phyloP scores from a whole-genome alignment of 2,797 vertebrate genomes.

The Babyrousa celebensis region DNA sequence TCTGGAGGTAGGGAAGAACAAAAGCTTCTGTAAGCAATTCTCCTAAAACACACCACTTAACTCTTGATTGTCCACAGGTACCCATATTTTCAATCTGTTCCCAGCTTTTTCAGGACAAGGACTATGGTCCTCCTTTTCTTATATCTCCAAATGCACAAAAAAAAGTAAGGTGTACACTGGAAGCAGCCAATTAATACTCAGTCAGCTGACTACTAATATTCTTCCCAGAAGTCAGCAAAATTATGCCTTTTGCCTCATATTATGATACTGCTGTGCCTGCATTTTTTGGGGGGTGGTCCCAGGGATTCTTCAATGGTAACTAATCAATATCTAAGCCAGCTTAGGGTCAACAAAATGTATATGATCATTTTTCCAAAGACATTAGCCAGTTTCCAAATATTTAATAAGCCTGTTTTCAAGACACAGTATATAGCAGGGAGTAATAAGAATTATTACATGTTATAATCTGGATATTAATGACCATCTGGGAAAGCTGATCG shows the following conservation, averaged over 20 bases:
- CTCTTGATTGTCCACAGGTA: not conserved
- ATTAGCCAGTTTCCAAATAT: slow-evolving; percentile 72
- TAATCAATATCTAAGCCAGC: slow-evolving; percentile 42
- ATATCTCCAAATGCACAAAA: not conserved
- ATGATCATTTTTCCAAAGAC: slow-evolving; percentile 70
- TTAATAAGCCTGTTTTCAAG: slow-evolving; percentile 86
- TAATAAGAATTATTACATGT: slow-evolving; percentile 85
- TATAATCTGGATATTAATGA: slow-evolving; percentile 89
- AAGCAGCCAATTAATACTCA: not conserved
- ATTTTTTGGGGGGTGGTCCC: not conserved
- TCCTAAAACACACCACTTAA: not conserved
- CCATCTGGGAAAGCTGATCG: slow-evolving; percentile 88
- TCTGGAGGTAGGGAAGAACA: not conserved
- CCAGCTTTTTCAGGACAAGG: not conserved
- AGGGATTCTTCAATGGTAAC: not conserved
- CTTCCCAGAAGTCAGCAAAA: not conserved
- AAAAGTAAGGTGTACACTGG: not conserved
- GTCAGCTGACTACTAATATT: not conserved
- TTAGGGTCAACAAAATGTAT: slow-evolving; percentile 71
- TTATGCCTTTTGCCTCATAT: not conserved
- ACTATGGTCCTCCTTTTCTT: not conserved
- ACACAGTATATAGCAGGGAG: slow-evolving; percentile 83
- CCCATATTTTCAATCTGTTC: not conserved
- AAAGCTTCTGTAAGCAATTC: not conserved
- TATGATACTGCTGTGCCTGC: not conserved